A percentile compares a stretch with the other conserved stretches of the same genome.
These are phyloP conservation scores for Augochlora pura DNA, from an alignment of 1,140 invertebrate species.

Conservation along the genomic window DNA sequence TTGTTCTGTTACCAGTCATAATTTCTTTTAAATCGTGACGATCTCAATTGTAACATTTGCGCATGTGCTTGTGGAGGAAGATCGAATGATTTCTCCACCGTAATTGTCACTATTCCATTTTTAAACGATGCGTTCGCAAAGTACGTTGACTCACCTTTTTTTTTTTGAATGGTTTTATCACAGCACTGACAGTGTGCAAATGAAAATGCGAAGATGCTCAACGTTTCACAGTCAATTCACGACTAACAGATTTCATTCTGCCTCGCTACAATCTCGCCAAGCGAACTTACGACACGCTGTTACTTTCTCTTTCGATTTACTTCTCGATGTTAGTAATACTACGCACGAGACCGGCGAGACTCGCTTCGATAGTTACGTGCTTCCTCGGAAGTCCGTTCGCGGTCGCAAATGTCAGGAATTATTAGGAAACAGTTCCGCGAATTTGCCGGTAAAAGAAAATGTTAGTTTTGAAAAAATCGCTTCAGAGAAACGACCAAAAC, in stretches of 20 bases:
- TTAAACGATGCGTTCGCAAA: no score
- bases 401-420: background rate
- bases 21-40: no score
- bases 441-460: background rate
- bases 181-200: background rate
- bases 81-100: no score
- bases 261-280: conserved; percentile 18
- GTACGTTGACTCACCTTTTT: background rate
- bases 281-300: conserved; percentile 61
- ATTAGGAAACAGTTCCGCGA: background rate
- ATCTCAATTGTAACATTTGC: no score
- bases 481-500: no score
- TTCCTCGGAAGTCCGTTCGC: background rate
- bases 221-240: background rate
- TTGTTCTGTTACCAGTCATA: no score
- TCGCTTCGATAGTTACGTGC: background rate
- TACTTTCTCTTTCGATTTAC: conserved; percentile 65
- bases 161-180: background rate
- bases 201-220: background rate
- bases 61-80: no score
- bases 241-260: conserved; percentile 46
- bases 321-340: conserved; percentile 12
- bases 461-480: no score
- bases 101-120: no score
- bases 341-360: background rate